A percentile compares a stretch with the other conserved stretches of the same genome.
These are phyloP conservation scores for Pristiophorus japonicus DNA, from an alignment of 2,113 vertebrate species.

Conservation along the genomic window DNA sequence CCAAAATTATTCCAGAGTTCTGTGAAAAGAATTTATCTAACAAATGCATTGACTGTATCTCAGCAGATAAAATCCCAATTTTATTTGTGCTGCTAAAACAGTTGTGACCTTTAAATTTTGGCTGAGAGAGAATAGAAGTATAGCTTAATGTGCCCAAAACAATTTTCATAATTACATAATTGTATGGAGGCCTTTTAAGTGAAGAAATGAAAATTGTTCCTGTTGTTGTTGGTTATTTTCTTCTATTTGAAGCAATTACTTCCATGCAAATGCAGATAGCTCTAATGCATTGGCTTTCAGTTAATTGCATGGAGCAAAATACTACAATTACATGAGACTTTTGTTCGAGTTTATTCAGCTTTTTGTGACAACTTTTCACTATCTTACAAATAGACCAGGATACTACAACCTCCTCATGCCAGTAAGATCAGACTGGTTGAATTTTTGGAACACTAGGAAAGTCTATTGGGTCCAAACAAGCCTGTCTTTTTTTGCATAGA, in stretches of 20 bases:
- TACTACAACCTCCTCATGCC: not conserved
- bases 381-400: not conserved
- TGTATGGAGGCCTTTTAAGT: not conserved
- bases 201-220: constrained; percentile 21
- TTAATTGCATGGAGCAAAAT: constrained; percentile 25
- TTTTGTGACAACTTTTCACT: constrained; percentile 5
- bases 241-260: constrained; percentile 30
- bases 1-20: not conserved
- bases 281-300: constrained; percentile 19
- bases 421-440: not conserved
- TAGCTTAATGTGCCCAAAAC: not conserved
- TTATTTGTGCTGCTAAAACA: not conserved
- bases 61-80: not conserved
- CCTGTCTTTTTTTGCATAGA: not conserved
- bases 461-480: too few species aligned
- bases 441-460: not conserved
- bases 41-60: not conserved
- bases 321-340: not conserved
- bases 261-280: constrained; percentile 1
- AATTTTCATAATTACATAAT: constrained; percentile 36
- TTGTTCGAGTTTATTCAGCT: not conserved
- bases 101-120: constrained; percentile 13
- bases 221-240: constrained; percentile 27
- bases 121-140: not conserved
- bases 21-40: not conserved